These are phyloP conservation scores for Sebastes kiyomatsui DNA, from an alignment of 2,797 vertebrate species.

Conservation along the genomic window DNA sequence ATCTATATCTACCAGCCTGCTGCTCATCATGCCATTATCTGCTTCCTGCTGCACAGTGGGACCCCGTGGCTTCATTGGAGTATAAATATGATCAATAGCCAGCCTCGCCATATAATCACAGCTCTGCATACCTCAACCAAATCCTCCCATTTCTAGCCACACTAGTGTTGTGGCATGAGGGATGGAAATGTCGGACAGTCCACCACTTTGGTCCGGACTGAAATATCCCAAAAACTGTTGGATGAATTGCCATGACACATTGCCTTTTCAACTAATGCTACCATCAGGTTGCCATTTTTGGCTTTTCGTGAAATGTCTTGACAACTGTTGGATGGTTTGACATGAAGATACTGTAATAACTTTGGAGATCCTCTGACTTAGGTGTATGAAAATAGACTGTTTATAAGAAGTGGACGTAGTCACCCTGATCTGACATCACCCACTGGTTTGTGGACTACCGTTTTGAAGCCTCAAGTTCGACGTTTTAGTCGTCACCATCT, in stretches of 20 bases:
- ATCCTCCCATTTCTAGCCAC: not conserved
- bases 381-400: not conserved
- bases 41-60: not conserved
- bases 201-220: accelerated
- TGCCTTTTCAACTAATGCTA: not conserved
- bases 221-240: not conserved
- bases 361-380: not conserved
- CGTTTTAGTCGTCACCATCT: too few species aligned
- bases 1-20: not conserved
- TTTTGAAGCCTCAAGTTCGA: too few species aligned
- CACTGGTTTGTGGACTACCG: too few species aligned
- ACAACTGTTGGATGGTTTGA: not conserved
- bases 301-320: not conserved
- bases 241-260: too few species aligned
- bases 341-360: not conserved
- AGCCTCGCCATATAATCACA: not conserved
- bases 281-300: not conserved
- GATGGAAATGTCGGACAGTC: not conserved
- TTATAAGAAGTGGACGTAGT: too few species aligned
- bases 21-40: not conserved
- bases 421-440: too few species aligned
- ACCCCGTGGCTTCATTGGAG: not conserved
- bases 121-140: not conserved
- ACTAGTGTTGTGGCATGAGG: too few species aligned
- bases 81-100: not conserved